Base-by-base conservation (phyloP, 2,113 vertebrate species). In the Nyctibius bracteatus region DNA sequence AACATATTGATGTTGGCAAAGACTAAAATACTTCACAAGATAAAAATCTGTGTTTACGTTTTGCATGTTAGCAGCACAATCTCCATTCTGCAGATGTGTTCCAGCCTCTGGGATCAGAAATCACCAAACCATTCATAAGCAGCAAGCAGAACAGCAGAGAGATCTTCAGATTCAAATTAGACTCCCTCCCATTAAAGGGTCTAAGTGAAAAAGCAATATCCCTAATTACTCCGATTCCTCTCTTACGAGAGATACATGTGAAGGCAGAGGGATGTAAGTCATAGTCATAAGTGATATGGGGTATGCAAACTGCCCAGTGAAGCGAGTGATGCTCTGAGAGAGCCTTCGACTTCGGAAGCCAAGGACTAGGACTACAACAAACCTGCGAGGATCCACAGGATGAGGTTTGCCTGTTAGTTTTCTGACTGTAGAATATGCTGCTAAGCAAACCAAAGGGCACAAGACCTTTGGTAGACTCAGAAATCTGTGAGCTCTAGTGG, bases 221-320 rank as follows among this genome's bases (percentile, higher is more conserved):
- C 16, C 54, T 8, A 49, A 8, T 37, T 77, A 33, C 33, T 62
- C 22, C 41, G 31, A 33, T 25, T 61, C 4, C 25, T 52, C 41
- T 43, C 23, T 67, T 78, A 43, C 0, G 1, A 79, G 57, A 23
- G 44, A 52, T 14, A 74, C 6, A 1, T 1, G 4, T 14, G 43
- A 74, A 62, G 37, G 59, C n/a, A 81, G 25, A 78, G n/a, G 31
- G 33, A 74, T 14, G 9, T 13, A 70, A 63, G 61, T 52, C 62
- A 78, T 0, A 43, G 30, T 6, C 14, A 1, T 5, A 43, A 35
- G 28, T 33, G 43, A 63, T 28, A 73, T 21, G 28, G 37, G 22
- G 14, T 2, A 3, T n/a, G 30, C 14, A 72, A 78, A 67, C 33
- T 61, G 47, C 41, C 51, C 61, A 37, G 13, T 12, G 41, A 55